Evolutionary conservation across 92 coral and sea anemone species (phyloP), one percentile per base, ranked within the genome.

Genomic region (Phenganax marumi): DNA sequence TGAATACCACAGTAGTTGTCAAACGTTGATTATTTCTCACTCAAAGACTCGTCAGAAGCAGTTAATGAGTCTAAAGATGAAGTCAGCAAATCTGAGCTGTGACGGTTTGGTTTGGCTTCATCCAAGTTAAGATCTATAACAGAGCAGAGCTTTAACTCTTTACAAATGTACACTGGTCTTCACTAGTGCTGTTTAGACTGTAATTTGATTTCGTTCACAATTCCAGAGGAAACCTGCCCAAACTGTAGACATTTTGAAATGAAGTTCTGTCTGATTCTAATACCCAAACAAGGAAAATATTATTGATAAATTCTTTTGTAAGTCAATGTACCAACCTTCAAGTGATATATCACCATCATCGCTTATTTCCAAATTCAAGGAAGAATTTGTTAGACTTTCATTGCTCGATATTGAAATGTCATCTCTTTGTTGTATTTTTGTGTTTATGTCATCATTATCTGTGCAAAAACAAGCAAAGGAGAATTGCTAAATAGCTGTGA

Each of bases 261-360:
- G 43, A 33, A 33, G 43, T 33, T 33, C 5, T 1, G 43, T 33
- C 43, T 33, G 5, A 33, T 33, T 33, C 43, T 33, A 33, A 5
- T 33, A 33, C 43, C 43, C 43, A 33, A 33, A 5, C 43, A 33
- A 33, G 43, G 3, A 2, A 33, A 33, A 33, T 33, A 2, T 33
- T 33, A 33, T 33, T 33, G 2, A 2, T 33, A 33, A 19, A 62
- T 0, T n/a, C 22, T 19, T 19, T 18, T 0, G 1, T 0, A 10
- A 19, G 8, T 19, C 68, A 62, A 12, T 54, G 18, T 24, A 54
- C 81, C 24, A 18, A 76, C 81, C 81, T 39, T 52, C 80, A 55
- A 75, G 68, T 53, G 81, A 76, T 62, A 55, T 54, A 62, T 76
- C 81, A 10, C 68, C 81, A 57, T 56, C 13, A 76, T 76, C 81